Percentiles rank a stretch among this genome's conserved stretches.
Evolutionary conservation across 2,113 vertebrate genomes (phyloP).

Genomic region (Mus pahari): DNA sequence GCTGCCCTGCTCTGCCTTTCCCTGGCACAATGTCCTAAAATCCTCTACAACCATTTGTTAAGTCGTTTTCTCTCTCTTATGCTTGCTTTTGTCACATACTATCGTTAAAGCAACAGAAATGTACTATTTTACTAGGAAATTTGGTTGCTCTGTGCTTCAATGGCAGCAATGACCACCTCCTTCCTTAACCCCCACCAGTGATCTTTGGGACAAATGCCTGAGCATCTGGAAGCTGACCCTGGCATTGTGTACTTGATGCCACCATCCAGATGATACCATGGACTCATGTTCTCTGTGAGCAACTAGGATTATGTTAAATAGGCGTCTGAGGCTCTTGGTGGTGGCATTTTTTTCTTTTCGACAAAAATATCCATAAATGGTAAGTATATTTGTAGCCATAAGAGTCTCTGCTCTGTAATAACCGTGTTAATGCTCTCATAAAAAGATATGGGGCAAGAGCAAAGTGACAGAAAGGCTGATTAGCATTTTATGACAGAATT

Average conservation of each 20-base stretch:
- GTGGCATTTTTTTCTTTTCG: conserved; percentile 48
- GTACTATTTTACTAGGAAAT: neutral
- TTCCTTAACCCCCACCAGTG: neutral
- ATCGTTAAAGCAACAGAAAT: neutral
- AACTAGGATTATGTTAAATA: conserved; percentile 56
- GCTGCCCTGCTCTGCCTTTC: neutral
- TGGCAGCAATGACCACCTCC: neutral
- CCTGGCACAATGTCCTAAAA: neutral
- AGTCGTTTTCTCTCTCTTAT: neutral
- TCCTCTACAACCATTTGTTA: neutral
- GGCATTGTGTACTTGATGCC: neutral
- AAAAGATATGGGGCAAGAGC: conserved; percentile 87
- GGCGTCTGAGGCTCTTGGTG: conserved; percentile 51
- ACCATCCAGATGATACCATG: conserved; percentile 33
- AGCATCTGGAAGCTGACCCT: neutral
- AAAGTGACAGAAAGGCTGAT: conserved; percentile 88
- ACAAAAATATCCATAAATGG: conserved; percentile 84
- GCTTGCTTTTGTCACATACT: neutral
- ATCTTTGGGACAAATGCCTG: neutral
- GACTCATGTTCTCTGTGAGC: conserved; percentile 12
- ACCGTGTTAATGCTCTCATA: conserved; percentile 88
- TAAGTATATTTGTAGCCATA: conserved; percentile 86
- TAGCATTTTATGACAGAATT: conserved; percentile 89
- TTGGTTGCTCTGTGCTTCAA: neutral
- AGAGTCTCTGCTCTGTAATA: conserved; percentile 87